Evolutionary conservation across 1,140 invertebrate genomes (phyloP), one percentile per base, ranked within the genome.

Genomic region (Hetaerina americana): DNA sequence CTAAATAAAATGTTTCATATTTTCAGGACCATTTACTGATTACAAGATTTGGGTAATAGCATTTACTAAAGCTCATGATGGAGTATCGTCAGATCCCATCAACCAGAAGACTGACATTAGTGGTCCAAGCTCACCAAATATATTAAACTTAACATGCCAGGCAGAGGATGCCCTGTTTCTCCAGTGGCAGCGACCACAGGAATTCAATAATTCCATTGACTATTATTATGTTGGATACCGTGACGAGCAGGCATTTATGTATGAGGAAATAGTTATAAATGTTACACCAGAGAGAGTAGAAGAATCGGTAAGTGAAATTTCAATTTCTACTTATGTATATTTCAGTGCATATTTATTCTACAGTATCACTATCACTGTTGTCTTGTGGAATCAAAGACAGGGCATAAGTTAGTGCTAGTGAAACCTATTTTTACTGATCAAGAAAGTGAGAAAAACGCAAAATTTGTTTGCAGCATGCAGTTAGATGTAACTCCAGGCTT

Each of bases 21-120:
- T 84, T 86, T 72, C 81, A 93, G 91, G 87, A 77, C 89, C 93
- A 25, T 89, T 87, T 77, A 93, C 90, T 2, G 86, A 91, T 66
- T 95, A 95, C 80, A 91, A 90, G 79, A 88, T 96, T 75, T 94
- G 89, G 87, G 88, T 95, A 10, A 90, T 92, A 77, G 93, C 92
- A 18, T 88, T 86, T 76, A 91, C 89, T 8, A 83, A 82, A 77
- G 88, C 87, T 78, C 84, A 90, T 79, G 89, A 91, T 79, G 90
- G 90, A 49, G 87, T 89, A 75, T 82, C 86, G 26, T 94, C 92
- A 8, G 87, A 89, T 74, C 81, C 86, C 1, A 85, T 94, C 67
- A 84, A 85, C 69, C 88, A 90, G 27, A 84, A 86, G 71, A 95
- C 93, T 0, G 93, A 96, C 81, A 89, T 95, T 29, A 84, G 84